Evolutionary conservation across 2,113 vertebrate genomes (phyloP).

Genomic region (Tor tambroides): DNA sequence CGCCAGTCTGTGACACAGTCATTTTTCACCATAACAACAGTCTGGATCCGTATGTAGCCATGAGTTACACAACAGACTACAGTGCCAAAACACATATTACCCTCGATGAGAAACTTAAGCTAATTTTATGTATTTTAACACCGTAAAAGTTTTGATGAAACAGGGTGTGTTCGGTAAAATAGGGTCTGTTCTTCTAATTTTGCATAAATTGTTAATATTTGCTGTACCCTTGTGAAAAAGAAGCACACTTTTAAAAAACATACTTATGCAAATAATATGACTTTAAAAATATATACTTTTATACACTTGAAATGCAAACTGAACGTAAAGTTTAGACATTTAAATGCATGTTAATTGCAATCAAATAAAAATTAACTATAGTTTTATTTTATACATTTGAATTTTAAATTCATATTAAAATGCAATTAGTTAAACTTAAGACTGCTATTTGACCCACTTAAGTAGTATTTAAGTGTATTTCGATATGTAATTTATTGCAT

Average conservation of each 20-base stretch:
- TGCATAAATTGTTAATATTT: not conserved
- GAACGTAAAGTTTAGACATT: no score
- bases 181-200: not conserved
- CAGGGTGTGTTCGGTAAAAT: not conserved
- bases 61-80: not conserved
- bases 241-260: not conserved
- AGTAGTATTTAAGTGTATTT: no score
- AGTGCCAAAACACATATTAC: not conserved
- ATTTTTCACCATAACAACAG: slow-evolving; percentile 23
- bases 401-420: no score
- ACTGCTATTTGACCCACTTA: no score
- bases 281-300: not conserved
- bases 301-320: no score
- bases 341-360: no score
- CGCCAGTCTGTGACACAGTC: not conserved
- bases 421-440: no score
- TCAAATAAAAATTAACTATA: no score
- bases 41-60: not conserved
- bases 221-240: not conserved
- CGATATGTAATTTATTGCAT: no score
- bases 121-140: not conserved
- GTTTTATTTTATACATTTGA: no score
- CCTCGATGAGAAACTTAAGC: not conserved
- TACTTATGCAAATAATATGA: not conserved
- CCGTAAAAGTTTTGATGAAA: not conserved